A percentile compares a stretch with the other conserved stretches of the same genome.
Conservation (phyloP, 2,797 vertebrate genomes). For the Pseudochromis fuscus region DNA sequence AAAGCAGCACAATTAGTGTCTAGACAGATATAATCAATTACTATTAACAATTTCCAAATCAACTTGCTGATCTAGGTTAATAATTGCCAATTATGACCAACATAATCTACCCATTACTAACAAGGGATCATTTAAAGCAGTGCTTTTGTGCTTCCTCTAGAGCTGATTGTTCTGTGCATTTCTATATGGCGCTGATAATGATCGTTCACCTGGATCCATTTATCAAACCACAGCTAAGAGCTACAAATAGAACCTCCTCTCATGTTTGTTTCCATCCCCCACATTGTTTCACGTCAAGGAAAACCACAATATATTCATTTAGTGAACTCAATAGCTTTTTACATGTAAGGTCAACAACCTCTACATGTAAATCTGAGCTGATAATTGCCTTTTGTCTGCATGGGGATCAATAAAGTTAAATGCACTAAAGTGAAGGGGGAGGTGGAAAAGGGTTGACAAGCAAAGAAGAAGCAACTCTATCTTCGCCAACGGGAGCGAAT, state of each 20-base stretch:
- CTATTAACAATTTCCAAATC: conserved; percentile 74
- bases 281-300: conserved; percentile 85
- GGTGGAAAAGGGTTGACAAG: conserved; percentile 67
- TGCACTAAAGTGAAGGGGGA: conserved; percentile 77
- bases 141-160: conserved; percentile 34
- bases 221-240: conserved; percentile 36
- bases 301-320: conserved; percentile 90
- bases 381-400: conserved; percentile 91
- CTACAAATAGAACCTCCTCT: neutral
- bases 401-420: conserved; percentile 92
- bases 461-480: conserved; percentile 32
- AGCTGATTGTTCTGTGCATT: conserved; percentile 32
- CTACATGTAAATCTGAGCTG: conserved; percentile 91
- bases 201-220: conserved; percentile 55
- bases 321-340: conserved; percentile 91
- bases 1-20: conserved; percentile 72
- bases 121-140: conserved; percentile 50
- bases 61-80: conserved; percentile 71
- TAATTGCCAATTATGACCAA: conserved; percentile 75
- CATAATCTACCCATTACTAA: conserved; percentile 72
- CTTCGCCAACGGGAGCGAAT: conserved; percentile 55
- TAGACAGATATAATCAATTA: conserved; percentile 75
- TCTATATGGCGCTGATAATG: conserved; percentile 49
- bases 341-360: conserved; percentile 90
- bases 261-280: conserved; percentile 63